phyloP scores from a whole-genome alignment of 2,113 vertebrate species.

The Brachyistius frenatus region DNA sequence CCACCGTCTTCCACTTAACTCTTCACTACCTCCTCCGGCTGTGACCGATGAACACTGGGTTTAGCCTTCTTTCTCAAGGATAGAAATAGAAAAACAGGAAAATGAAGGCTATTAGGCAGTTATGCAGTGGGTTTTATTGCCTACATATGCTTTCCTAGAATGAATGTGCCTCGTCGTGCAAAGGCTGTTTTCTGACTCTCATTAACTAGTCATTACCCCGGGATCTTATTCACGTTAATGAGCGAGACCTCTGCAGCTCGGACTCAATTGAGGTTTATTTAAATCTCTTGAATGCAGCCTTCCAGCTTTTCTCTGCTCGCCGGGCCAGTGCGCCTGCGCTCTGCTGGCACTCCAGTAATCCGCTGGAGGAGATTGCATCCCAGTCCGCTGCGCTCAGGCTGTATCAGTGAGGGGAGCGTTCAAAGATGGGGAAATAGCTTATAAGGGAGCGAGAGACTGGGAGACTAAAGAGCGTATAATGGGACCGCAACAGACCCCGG shows the following conservation, averaged over 20 bases:
- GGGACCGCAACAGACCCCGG: slow-evolving; percentile 14
- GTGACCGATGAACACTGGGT: neutral
- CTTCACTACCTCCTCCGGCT: slow-evolving; percentile 36
- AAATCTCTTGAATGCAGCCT: slow-evolving; percentile 75
- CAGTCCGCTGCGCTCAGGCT: slow-evolving; percentile 67
- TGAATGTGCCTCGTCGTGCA: neutral
- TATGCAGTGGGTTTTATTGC: neutral
- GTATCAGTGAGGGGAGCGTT: slow-evolving; percentile 51
- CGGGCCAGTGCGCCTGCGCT: slow-evolving; percentile 81
- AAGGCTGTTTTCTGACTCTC: slow-evolving; percentile 6
- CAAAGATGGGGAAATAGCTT: slow-evolving; percentile 39
- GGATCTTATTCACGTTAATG: slow-evolving; percentile 35
- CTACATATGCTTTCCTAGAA: neutral
- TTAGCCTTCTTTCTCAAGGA: neutral
- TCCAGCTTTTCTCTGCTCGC: slow-evolving; percentile 43
- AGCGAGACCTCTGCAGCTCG: slow-evolving; percentile 33
- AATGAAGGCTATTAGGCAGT: neutral
- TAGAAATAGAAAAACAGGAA: too few relatives aligned
- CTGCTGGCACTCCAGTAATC: slow-evolving; percentile 83
- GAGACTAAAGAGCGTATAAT: neutral
- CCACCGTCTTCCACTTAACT: slow-evolving; percentile 66
- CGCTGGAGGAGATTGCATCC: slow-evolving; percentile 78
- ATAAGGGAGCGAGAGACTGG: neutral
- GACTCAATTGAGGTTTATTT: slow-evolving; percentile 56
- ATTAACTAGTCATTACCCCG: slow-evolving; percentile 14